These are phyloP conservation scores for Macrotis lagotis DNA, from an alignment of 2,113 vertebrate genomes.

Conservation along the genomic window DNA sequence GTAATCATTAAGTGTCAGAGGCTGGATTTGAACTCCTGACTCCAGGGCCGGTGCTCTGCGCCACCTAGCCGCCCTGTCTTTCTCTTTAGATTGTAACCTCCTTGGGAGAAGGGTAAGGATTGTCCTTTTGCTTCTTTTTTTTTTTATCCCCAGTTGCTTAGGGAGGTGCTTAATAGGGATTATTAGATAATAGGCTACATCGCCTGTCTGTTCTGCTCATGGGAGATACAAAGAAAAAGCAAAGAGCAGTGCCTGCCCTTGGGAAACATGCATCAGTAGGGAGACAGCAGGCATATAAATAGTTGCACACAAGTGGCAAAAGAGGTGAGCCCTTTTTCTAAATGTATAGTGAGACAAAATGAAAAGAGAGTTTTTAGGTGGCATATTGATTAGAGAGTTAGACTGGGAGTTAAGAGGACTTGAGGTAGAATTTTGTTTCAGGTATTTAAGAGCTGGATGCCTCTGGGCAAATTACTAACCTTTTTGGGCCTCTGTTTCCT, in stretches of 20 bases:
- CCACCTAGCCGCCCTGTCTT: too few relatives aligned
- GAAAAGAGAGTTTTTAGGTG: neutral
- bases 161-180: neutral
- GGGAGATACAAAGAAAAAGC: neutral
- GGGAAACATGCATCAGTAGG: neutral
- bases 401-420: neutral
- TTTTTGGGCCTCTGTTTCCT: too few relatives aligned
- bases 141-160: neutral
- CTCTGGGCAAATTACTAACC: neutral
- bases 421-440: neutral
- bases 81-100: neutral
- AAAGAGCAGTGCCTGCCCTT: neutral
- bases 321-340: neutral
- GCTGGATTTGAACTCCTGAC: too few relatives aligned
- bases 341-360: neutral
- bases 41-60: too few relatives aligned
- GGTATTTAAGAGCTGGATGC: neutral
- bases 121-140: neutral
- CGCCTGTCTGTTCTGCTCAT: neutral
- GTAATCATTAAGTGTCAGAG: too few relatives aligned
- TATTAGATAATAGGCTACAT: too few relatives aligned
- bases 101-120: neutral
- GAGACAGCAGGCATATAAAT: neutral
- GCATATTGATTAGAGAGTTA: neutral
- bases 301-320: neutral